phyloP scores from a whole-genome alignment of 2,797 vertebrate species.

The Notoglanidium macrostoma region DNA sequence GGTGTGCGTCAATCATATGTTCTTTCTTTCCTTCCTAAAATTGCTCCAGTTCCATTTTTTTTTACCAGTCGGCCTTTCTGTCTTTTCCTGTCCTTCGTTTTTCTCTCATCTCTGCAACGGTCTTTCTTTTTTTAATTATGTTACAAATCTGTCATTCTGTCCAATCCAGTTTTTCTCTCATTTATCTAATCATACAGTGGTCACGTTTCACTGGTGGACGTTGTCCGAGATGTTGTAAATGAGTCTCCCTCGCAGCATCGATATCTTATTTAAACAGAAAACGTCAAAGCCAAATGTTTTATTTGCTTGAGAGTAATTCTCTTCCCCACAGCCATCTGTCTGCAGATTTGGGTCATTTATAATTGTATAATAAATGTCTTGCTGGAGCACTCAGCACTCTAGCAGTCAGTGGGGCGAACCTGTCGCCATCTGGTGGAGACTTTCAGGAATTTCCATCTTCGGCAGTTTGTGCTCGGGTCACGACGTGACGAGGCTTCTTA shows the following conservation, averaged over 20 bases:
- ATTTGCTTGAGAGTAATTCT: neutral
- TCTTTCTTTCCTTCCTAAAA: neutral
- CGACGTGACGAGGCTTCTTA: neutral
- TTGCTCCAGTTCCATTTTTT: neutral
- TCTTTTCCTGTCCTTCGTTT: neutral
- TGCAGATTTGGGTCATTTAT: neutral
- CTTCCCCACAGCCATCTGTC: neutral
- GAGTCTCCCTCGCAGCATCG: neutral
- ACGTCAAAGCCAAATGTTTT: neutral
- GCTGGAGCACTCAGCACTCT: neutral
- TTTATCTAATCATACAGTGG: neutral
- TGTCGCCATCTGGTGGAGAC: slow-evolving; percentile 28
- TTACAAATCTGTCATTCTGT: neutral
- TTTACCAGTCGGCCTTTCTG: neutral
- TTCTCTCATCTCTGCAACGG: neutral
- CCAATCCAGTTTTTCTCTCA: neutral
- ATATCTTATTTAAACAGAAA: neutral
- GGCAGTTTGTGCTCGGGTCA: neutral
- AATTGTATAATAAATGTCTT: neutral
- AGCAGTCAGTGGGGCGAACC: neutral
- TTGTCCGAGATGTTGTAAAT: neutral
- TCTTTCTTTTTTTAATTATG: neutral
- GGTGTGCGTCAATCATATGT: neutral
- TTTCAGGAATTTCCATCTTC: neutral
- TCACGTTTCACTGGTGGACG: neutral